Evolutionary conservation across 2,888 invertebrate genomes (phyloP).

Genomic region (Oligia strigilis): DNA sequence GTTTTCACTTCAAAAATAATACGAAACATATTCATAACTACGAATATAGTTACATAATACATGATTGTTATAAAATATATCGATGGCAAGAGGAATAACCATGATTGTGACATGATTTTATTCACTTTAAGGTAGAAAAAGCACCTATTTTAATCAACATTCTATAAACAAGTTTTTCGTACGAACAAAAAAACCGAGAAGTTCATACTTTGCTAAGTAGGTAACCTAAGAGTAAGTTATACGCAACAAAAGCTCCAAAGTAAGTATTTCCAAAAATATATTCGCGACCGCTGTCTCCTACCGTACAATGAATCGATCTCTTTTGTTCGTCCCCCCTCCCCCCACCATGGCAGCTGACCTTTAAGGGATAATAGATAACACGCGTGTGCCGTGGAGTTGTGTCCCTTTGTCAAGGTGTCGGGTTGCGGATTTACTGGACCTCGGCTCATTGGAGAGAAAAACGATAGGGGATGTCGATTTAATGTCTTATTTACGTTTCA

Average conservation of each 20-base stretch:
- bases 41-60: background rate
- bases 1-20: no score
- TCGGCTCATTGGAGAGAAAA: slow-evolving; percentile 37
- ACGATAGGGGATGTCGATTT: slow-evolving; percentile 5
- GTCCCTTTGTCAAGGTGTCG: slow-evolving; percentile 30
- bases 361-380: slow-evolving; percentile 52
- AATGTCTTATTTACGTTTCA: slow-evolving; percentile 10
- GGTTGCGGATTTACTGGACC: slow-evolving; percentile 12
- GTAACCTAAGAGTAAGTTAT: background rate
- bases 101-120: background rate
- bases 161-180: no score
- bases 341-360: slow-evolving; percentile 44
- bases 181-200: background rate
- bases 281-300: background rate
- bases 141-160: background rate
- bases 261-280: background rate
- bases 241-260: background rate
- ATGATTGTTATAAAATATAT: background rate
- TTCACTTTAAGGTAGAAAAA: background rate
- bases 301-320: slow-evolving; percentile 44
- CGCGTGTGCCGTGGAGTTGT: slow-evolving; percentile 32
- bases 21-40: background rate
- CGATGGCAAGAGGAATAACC: background rate
- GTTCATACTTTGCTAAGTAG: background rate
- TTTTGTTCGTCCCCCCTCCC: slow-evolving; percentile 20